Percentiles rank a stretch among this genome's conserved stretches.
Conservation (phyloP, 2,888 invertebrate species). For the Perizoma flavofasciatum region DNA sequence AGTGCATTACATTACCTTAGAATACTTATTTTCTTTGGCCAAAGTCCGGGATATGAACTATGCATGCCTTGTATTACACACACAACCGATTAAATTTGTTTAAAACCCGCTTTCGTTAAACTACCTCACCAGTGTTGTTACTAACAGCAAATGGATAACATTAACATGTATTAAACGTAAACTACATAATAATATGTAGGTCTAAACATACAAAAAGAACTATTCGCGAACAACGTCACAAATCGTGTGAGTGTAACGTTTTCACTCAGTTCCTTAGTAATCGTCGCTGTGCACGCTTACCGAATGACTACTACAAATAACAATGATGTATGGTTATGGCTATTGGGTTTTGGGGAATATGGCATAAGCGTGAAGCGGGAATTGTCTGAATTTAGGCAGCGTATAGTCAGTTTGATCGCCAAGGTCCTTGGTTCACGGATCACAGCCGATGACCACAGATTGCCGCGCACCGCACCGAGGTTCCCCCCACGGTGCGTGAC, state of each 20-base stretch:
- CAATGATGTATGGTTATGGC: constrained; percentile 76
- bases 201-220: constrained; percentile 15
- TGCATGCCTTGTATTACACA: too few relatives aligned
- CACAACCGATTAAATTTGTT: too few relatives aligned
- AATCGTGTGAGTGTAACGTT: constrained; percentile 56
- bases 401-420: too few relatives aligned
- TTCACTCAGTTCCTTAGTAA: constrained; percentile 69
- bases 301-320: constrained; percentile 77
- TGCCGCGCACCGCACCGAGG: too few relatives aligned
- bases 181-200: constrained; percentile 1
- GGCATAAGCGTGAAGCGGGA: constrained; percentile 3
- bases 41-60: too few relatives aligned
- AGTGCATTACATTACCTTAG: too few relatives aligned
- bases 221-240: constrained; percentile 40
- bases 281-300: constrained; percentile 66
- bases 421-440: too few relatives aligned
- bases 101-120: too few relatives aligned
- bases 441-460: too few relatives aligned
- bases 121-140: background rate
- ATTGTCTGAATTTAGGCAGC: background rate
- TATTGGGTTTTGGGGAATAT: constrained; percentile 34
- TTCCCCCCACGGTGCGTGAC: too few relatives aligned
- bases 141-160: constrained; percentile 3
- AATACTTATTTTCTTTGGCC: too few relatives aligned
- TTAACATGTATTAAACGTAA: constrained; percentile 1